Percentiles rank a stretch among this genome's conserved stretches.
These are phyloP conservation scores for Umimayanthus kanabou DNA, from an alignment of 92 coral and sea anemone genomes.

Conservation along the genomic window DNA sequence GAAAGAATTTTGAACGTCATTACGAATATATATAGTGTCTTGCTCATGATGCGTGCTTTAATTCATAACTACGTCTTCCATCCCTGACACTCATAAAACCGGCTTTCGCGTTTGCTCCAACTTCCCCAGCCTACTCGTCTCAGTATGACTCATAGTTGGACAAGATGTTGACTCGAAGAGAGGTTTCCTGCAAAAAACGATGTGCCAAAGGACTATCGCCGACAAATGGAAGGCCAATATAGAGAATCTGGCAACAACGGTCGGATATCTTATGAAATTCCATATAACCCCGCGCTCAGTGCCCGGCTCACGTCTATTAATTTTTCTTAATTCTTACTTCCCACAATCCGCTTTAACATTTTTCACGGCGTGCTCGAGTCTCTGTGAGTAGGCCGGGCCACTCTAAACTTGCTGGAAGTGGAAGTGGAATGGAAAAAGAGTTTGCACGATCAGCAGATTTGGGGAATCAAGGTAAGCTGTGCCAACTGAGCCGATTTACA, in stretches of 20 bases:
- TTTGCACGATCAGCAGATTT: no score
- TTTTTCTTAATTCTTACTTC: no score
- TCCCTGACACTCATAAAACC: background rate
- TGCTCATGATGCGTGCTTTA: background rate
- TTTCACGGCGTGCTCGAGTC: no score
- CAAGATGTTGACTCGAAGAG: background rate
- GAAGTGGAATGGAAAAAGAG: no score
- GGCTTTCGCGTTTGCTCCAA: background rate
- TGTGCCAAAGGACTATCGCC: background rate
- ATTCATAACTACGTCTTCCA: background rate
- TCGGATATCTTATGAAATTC: background rate
- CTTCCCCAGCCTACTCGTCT: no score
- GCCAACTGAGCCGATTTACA: no score
- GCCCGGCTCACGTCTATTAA: background rate
- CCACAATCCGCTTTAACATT: no score
- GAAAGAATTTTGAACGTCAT: background rate
- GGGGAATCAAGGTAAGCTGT: no score
- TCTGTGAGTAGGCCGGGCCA: no score
- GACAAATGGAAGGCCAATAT: background rate
- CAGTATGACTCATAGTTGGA: no score
- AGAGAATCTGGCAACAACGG: background rate
- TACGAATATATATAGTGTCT: no score
- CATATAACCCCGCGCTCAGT: background rate
- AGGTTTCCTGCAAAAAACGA: background rate
- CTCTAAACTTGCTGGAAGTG: no score